Conservation (phyloP, 2,113 vertebrate genomes). For the Axis porcinus region DNA sequence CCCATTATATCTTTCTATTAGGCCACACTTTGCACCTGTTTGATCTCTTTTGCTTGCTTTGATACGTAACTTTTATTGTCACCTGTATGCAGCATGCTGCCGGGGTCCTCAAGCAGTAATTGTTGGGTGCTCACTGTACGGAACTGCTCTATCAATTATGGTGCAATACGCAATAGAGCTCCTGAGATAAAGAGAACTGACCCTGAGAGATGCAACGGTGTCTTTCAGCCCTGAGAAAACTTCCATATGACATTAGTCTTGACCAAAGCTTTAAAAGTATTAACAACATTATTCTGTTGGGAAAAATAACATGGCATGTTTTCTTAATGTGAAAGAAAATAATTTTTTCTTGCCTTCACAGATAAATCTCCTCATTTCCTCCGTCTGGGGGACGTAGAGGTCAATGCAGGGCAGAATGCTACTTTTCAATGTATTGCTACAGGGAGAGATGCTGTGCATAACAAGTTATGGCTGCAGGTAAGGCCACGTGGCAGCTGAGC, state of each 20-base stretch:
- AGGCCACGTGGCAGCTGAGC: slow-evolving; percentile 51
- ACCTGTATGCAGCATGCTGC: background rate
- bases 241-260: background rate
- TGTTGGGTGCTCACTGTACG: background rate
- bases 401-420: slow-evolving; percentile 99
- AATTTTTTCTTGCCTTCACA: slow-evolving; percentile 70
- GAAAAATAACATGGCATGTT: background rate
- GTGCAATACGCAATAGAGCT: background rate
- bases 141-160: background rate
- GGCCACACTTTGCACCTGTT: background rate
- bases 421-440: slow-evolving; percentile 99
- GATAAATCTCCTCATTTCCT: slow-evolving; percentile 99
- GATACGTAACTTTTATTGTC: slow-evolving; percentile 29
- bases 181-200: background rate
- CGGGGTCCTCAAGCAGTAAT: background rate
- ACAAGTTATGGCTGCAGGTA: slow-evolving; percentile 99
- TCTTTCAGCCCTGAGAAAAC: background rate
- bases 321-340: slow-evolving; percentile 38
- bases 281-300: background rate
- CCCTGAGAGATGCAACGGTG: background rate
- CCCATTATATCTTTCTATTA: background rate
- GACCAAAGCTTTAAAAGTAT: background rate
- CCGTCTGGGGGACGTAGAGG: slow-evolving; percentile 97
- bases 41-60: slow-evolving; percentile 45
- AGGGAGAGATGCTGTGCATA: slow-evolving; percentile 92